A percentile compares a stretch with the other conserved stretches of the same genome.
phyloP scores from a whole-genome alignment of 2,888 invertebrate species.

The Tupiocoris notatus region DNA sequence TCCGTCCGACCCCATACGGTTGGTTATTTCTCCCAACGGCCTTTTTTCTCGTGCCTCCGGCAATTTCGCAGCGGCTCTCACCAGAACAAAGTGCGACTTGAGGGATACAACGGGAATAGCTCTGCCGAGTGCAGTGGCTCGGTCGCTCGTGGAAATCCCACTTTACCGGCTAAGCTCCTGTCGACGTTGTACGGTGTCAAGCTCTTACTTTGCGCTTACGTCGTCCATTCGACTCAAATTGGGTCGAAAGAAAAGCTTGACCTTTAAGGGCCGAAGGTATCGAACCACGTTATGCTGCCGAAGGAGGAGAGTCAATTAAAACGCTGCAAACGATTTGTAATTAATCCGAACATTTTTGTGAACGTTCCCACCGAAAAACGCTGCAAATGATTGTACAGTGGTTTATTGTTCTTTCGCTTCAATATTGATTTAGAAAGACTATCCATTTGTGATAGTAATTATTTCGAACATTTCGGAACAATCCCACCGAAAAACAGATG shows the following conservation, averaged over 20 bases:
- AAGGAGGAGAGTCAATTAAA: neutral
- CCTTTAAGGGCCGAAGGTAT: too few relatives aligned
- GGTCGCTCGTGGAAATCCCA: constrained; percentile 19
- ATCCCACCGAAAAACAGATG: too few relatives aligned
- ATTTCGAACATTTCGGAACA: too few relatives aligned
- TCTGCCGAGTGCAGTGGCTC: neutral
- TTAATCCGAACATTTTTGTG: neutral
- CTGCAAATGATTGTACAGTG: too few relatives aligned
- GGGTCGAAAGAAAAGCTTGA: neutral
- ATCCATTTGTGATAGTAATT: too few relatives aligned
- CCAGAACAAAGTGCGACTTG: neutral
- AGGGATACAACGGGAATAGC: neutral
- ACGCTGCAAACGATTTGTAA: neutral
- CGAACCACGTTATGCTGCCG: too few relatives aligned
- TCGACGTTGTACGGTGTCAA: constrained; percentile 14
- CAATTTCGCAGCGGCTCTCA: constrained; percentile 20
- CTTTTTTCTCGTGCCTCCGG: constrained; percentile 16
- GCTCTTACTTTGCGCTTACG: neutral
- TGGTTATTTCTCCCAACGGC: constrained; percentile 21
- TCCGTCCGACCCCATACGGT: neutral
- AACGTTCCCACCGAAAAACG: neutral
- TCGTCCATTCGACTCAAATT: neutral
- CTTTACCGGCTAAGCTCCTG: constrained; percentile 29
- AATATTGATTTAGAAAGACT: too few relatives aligned
- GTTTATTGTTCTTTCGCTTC: too few relatives aligned